Base-by-base conservation (phyloP, 1,140 invertebrate genomes). In the Drosophila grimshawi region DNA sequence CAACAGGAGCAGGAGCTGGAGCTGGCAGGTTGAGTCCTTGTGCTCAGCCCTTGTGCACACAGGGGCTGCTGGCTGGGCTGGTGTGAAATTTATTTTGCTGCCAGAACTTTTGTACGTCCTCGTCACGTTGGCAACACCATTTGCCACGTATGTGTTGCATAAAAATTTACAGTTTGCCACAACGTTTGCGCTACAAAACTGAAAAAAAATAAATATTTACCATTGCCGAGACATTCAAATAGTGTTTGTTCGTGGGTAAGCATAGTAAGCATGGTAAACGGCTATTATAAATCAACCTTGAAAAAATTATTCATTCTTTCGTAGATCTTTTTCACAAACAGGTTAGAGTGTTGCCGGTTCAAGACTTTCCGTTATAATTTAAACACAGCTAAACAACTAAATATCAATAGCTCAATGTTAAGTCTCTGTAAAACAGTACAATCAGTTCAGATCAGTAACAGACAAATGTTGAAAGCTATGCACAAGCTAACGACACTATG, bases 61-160 rank as follows among this genome's bases (percentile, higher is more conserved):
- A 19, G 55, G 48, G 45, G 61, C 48, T 72, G 49, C 41, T 11
- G 19, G 35, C n/a, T 68, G 62, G 66, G 64, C 45, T 56, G 72
- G 80, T 80, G 80, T 82, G 66, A 88, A 83, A 86, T 86, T 86
- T 86, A 86, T 88, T 88, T 83, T 77, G 72, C 85, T 88, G 76
- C 61, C 83, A 83, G 76, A 53, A 74, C 59, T 49, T 43, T 43
- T 33, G 64, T 41, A 52, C 51, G 72, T 71, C 56, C 80, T 76
- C 69, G 80, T 88, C 83, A 86, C 79, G 82, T 88, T 76, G 63
- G 3, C 55, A 46, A 33, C 11, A 52, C 52, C 64, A 67, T 75
- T 75, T 66, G 69, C 69, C 52, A 59, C 49, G 49, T 73, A 69
- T 81, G 63, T 86, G 75, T 76, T 63, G 69, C 83, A 82, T 82